Base-by-base conservation (phyloP, 2,888 invertebrate species). In the Glaucopsyche alexis region DNA sequence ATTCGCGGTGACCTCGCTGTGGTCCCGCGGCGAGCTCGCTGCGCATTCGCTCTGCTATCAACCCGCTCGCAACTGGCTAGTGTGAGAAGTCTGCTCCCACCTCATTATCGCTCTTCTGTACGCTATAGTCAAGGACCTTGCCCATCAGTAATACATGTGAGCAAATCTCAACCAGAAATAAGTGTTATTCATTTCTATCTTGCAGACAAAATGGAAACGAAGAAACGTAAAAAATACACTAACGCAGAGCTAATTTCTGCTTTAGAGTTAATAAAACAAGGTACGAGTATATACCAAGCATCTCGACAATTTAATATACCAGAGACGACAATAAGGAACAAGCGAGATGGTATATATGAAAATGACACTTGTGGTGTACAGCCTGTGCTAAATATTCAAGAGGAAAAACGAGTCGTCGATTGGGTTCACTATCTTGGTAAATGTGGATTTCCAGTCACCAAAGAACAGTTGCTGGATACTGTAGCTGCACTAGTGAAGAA, bases 371-470 rank as follows among this genome's bases (percentile, higher is more conserved):
- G 67, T 50, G 50, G 69, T 40, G 50, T 13, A 13, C 55, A 69
- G 42, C n/a, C 71, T 49, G 40, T 73, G 16, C 42, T 73, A 14
- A 73, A 40, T 7, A 71, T 7, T 14, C 19, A 42, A 5, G 77
- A 79, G 76, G 77, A 77, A 74, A 74, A 71, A 74, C 74, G 74
- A 76, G 73, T 78, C n/a, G 77, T 78, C 47, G 77, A 77, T 70
- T 80, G 78, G 79, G 76, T 79, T 29, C 75, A 77, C 74, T 74
- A 78, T 74, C 74, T 79, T 45, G 75, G 71, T 52, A 78, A 73
- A 72, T 72, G 55, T 74, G 79, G 78, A 38, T 79, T 79, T 74
- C 76, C 75, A 71, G 77, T 79, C 11, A 73, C 75, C 6, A 81
- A 79, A 75, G 72, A 76, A 66, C 77, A 78, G 71, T 74, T 79